phyloP scores from a whole-genome alignment of 2,888 invertebrate genomes.

The Ephialtes manifestator region DNA sequence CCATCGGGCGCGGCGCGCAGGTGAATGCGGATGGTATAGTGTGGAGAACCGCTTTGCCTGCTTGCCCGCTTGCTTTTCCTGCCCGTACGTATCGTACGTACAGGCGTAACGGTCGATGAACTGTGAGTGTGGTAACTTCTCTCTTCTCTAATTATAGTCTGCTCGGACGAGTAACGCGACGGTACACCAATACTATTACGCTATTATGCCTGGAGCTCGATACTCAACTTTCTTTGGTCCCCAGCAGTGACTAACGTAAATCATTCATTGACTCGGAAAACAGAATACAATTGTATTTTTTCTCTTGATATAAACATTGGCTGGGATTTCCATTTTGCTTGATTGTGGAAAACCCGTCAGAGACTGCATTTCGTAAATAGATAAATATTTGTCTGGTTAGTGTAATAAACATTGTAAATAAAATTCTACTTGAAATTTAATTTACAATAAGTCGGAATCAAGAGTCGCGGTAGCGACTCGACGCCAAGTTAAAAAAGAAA shows the following conservation, averaged over 20 bases:
- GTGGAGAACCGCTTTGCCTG: conserved; percentile 50
- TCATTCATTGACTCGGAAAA: background rate
- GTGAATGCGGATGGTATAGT: conserved; percentile 66
- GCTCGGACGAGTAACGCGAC: conserved; percentile 69
- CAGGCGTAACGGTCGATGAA: conserved; percentile 75
- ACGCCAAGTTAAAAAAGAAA: too few relatives aligned
- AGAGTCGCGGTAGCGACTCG: too few relatives aligned
- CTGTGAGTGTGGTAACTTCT: conserved; percentile 73
- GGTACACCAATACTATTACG: conserved; percentile 35
- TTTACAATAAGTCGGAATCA: too few relatives aligned
- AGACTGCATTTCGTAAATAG: background rate
- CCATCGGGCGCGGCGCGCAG: conserved; percentile 66
- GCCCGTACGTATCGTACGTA: conserved; percentile 65
- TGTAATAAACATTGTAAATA: too few relatives aligned
- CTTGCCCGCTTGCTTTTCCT: conserved; percentile 61
- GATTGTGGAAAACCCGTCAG: background rate
- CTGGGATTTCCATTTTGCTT: background rate
- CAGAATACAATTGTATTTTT: background rate
- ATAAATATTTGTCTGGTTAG: too few relatives aligned
- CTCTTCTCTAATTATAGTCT: conserved; percentile 71
- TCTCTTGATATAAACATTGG: background rate
- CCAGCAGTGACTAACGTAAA: background rate
- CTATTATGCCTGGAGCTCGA: background rate
- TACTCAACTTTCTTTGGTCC: background rate
- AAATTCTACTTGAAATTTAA: too few relatives aligned